These are phyloP conservation scores for Leptosomus discolor DNA, from an alignment of 2,113 vertebrate species.

Conservation along the genomic window DNA sequence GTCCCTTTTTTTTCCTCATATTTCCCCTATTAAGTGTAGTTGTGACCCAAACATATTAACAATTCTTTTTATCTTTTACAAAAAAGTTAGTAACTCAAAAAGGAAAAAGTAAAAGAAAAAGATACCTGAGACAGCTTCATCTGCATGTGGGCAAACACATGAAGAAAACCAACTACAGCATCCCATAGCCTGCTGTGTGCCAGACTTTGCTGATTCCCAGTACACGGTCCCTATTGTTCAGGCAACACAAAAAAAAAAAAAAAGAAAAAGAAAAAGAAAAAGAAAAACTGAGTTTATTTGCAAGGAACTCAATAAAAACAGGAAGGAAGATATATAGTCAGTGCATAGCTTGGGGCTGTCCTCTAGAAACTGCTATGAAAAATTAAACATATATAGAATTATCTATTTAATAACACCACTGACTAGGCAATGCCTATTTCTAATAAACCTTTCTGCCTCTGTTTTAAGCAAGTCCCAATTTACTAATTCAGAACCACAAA, in stretches of 20 bases:
- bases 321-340: not conserved
- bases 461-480: not conserved
- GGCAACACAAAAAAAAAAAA: not conserved
- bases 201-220: slow-evolving; percentile 95
- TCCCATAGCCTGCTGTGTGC: slow-evolving; percentile 96
- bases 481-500: not conserved
- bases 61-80: not conserved
- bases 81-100: not conserved
- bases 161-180: slow-evolving; percentile 96
- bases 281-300: not conserved
- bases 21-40: not conserved
- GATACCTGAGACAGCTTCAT: slow-evolving; percentile 96
- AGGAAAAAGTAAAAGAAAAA: not conserved
- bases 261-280: not conserved
- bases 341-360: not conserved
- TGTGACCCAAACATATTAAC: not conserved
- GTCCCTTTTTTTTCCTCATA: not conserved
- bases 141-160: slow-evolving; percentile 97
- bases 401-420: not conserved
- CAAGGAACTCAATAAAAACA: not conserved
- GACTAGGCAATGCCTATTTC: not conserved
- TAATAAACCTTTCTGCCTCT: not conserved
- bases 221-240: slow-evolving; percentile 86
- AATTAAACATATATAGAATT: not conserved
- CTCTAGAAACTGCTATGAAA: not conserved